Evolutionary conservation across 2,797 vertebrate species (phyloP).

Genomic region (Varecia variegata): DNA sequence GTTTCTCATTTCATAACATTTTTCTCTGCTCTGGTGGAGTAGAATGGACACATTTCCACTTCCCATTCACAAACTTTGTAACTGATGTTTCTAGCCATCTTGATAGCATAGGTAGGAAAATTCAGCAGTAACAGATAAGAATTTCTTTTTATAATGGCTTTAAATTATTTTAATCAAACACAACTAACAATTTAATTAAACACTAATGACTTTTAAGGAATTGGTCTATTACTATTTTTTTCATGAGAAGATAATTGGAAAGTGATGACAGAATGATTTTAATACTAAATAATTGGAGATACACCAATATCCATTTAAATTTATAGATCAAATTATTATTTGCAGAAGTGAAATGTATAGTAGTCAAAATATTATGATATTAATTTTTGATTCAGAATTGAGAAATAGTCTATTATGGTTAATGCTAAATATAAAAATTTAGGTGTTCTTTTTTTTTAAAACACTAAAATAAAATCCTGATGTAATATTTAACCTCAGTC

Average conservation of each 20-base stretch:
- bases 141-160: constrained; percentile 26
- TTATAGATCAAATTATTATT: constrained; percentile 72
- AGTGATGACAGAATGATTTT: constrained; percentile 63
- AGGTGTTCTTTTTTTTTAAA: not conserved
- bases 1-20: not conserved
- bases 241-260: constrained; percentile 65
- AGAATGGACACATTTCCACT: not conserved
- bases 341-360: constrained; percentile 58
- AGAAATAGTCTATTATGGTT: constrained; percentile 24
- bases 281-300: constrained; percentile 66
- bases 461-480: constrained; percentile 5
- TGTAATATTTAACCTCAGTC: not conserved
- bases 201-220: constrained; percentile 58
- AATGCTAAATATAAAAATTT: constrained; percentile 50
- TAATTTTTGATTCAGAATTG: constrained; percentile 39
- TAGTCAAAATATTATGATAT: constrained; percentile 49
- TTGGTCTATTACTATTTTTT: constrained; percentile 56
- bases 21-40: not conserved
- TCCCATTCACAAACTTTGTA: not conserved
- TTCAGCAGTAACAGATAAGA: not conserved
- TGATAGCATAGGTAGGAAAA: constrained; percentile 1
- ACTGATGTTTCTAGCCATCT: not conserved
- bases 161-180: constrained; percentile 61
- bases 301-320: constrained; percentile 51
- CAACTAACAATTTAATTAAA: constrained; percentile 66